Conservation (phyloP, 92 coral and sea anemone genomes). For the Porites cylindrica region DNA sequence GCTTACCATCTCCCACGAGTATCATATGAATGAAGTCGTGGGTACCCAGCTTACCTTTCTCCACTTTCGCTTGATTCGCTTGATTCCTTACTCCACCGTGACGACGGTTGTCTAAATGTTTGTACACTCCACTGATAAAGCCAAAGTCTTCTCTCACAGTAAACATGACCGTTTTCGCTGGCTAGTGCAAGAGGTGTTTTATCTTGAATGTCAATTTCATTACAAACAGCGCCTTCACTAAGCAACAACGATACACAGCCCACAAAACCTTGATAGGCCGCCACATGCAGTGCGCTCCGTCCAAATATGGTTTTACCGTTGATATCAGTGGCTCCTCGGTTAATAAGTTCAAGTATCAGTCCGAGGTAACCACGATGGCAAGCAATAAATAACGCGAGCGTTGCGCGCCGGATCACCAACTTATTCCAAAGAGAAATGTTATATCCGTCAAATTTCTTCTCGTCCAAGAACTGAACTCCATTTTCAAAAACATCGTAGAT, state of each 20-base stretch:
- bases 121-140: conserved; percentile 80
- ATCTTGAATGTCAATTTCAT: conserved; percentile 77
- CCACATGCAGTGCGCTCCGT: conserved; percentile 88
- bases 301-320: conserved; percentile 93
- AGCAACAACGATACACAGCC: conserved; percentile 95
- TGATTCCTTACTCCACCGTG: conserved; percentile 7
- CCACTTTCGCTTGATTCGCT: not conserved
- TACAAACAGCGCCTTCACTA: conserved; percentile 87
- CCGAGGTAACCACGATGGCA: conserved; percentile 94
- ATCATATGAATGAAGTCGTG: not conserved
- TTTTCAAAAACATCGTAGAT: conserved; percentile 92
- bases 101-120: conserved; percentile 27
- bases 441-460: conserved; percentile 65
- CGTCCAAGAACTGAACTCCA: conserved; percentile 86
- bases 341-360: conserved; percentile 86
- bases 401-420: conserved; percentile 90
- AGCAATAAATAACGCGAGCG: conserved; percentile 91
- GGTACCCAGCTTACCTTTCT: conserved; percentile 4
- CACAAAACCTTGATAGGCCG: conserved; percentile 97
- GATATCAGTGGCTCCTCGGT: conserved; percentile 90
- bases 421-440: conserved; percentile 92
- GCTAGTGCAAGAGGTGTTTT: conserved; percentile 87
- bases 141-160: conserved; percentile 92
- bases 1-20: not conserved
- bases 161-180: conserved; percentile 86